Evolutionary conservation across 1,140 invertebrate species (phyloP), one percentile per base, ranked within the genome.

Genomic region (Oppia nitens): DNA sequence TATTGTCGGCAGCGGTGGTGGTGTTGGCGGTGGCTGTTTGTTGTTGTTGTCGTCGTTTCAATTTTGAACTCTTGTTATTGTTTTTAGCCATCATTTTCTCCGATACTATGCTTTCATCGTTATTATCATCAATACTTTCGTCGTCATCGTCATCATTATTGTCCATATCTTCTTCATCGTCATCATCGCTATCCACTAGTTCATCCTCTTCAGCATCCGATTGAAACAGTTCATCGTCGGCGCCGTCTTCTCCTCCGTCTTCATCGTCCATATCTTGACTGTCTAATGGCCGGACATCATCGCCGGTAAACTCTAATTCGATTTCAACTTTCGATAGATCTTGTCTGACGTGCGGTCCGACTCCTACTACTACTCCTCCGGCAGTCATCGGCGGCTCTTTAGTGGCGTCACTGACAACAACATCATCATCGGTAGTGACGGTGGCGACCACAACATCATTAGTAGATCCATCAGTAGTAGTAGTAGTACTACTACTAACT

Each of bases 311-410:
- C 17, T 81, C 73, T 14, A 86, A 70, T 55, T 77, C 78, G 32
- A 89, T 82, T 62, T 80, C 76, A 66, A 88, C 87, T 72, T 87
- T 86, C 14, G 77, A 77, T 68, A 85, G 85, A 72, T 88, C 83
- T 77, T 88, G 85, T 32, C 51, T 51, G 11, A 65, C 50, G 32
- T 60, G 52, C 20, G 61, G 45, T n/a, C n/a, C n/a, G n/a, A n/a
- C n/a, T n/a, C n/a, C n/a, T n/a, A n/a, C n/a, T n/a, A n/a, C n/a
- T n/a, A n/a, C n/a, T n/a, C n/a, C n/a, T n/a, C n/a, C n/a, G n/a
- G n/a, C n/a, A n/a, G n/a, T n/a, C n/a, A n/a, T n/a, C n/a, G n/a
- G n/a, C n/a, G n/a, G n/a, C n/a, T n/a, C n/a, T n/a, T n/a, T n/a
- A n/a, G n/a, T n/a, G n/a, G n/a, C n/a, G n/a, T n/a, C n/a, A n/a